Percentiles rank a stretch among this genome's conserved stretches.
Evolutionary conservation across 2,797 vertebrate species (phyloP).

Genomic region (Micrastur ruficollis): DNA sequence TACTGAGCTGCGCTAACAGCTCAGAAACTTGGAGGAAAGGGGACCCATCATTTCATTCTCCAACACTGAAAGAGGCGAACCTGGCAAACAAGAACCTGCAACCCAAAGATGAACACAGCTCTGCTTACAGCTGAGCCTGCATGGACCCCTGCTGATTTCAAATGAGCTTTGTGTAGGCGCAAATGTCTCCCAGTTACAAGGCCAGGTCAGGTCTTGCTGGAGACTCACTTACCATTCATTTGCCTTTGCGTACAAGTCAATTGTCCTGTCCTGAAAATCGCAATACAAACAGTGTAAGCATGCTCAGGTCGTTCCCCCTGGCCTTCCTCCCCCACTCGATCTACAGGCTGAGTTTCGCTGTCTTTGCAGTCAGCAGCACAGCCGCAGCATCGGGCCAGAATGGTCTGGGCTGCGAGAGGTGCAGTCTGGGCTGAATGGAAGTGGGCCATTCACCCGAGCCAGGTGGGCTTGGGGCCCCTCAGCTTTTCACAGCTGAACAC

Average conservation of each 20-base stretch:
- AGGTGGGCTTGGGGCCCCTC: background rate
- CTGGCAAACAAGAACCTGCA: background rate
- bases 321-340: background rate
- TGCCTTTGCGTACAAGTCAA: slow-evolving; percentile 78
- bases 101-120: background rate
- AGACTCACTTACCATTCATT: slow-evolving; percentile 77
- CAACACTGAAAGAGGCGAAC: background rate
- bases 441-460: background rate
- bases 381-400: background rate
- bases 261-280: slow-evolving; percentile 74
- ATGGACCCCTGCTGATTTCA: background rate
- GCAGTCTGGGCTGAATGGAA: background rate
- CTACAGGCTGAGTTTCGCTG: background rate
- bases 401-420: background rate
- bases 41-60: background rate
- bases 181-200: background rate
- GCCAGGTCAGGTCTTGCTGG: background rate
- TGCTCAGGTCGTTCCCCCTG: background rate
- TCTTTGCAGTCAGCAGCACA: rapidly evolving
- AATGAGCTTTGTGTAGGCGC: background rate
- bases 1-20: background rate
- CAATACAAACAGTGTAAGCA: slow-evolving; percentile 38
- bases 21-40: background rate
- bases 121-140: background rate
- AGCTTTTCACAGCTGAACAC: background rate